phyloP scores from a whole-genome alignment of 1,140 invertebrate genomes.

The Copidosoma floridanum region DNA sequence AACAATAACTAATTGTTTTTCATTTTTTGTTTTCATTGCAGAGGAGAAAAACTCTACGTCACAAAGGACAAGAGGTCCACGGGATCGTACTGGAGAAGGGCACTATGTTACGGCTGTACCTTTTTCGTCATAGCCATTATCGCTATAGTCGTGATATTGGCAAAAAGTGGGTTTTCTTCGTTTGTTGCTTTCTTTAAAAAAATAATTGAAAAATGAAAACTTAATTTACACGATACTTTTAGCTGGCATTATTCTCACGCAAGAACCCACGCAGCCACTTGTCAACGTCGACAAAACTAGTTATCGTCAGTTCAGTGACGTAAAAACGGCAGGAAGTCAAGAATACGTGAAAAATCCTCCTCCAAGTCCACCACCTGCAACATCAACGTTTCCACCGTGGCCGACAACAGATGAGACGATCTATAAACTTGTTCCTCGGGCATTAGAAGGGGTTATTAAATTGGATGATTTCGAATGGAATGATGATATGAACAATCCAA shows the following conservation, averaged over 20 bases:
- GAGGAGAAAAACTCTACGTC: constrained; percentile 78
- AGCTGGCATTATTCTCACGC: constrained; percentile 60
- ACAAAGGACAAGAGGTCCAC: constrained; percentile 74
- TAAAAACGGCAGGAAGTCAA: constrained; percentile 45
- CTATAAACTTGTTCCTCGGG: constrained; percentile 63
- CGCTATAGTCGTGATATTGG: constrained; percentile 69
- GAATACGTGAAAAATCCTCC: constrained; percentile 49
- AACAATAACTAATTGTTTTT: neutral
- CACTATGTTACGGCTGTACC: constrained; percentile 66
- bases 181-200: neutral
- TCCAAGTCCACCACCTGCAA: constrained; percentile 52
- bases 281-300: constrained; percentile 41
- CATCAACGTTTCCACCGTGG: constrained; percentile 51
- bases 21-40: constrained; percentile 61
- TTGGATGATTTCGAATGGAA: constrained; percentile 67
- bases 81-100: constrained; percentile 65
- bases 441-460: constrained; percentile 65
- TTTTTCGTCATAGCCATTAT: constrained; percentile 62
- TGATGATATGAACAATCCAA: constrained; percentile 59
- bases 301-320: constrained; percentile 38
- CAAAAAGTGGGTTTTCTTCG: constrained; percentile 60
- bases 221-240: constrained; percentile 28
- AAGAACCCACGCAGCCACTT: constrained; percentile 53
- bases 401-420: constrained; percentile 56
- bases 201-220: neutral